Evolutionary conservation across 2,797 vertebrate genomes (phyloP).

Genomic region (Chlorospingus flavigularis): DNA sequence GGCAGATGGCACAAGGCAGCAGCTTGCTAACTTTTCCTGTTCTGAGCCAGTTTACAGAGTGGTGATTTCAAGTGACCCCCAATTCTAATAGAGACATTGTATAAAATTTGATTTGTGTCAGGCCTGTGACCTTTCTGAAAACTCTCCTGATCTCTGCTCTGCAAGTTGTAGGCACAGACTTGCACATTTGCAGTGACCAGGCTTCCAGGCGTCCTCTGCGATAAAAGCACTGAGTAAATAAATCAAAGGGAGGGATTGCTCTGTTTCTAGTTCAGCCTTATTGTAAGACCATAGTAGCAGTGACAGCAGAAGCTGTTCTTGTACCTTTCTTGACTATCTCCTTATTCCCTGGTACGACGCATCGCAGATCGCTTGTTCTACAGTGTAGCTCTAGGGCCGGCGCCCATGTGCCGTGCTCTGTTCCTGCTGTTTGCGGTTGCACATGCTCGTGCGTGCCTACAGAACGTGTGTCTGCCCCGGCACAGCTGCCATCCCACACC

Average conservation of each 20-base stretch:
- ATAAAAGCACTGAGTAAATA: neutral
- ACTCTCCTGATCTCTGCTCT: neutral
- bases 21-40: neutral
- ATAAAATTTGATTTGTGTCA: neutral
- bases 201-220: neutral
- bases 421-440: neutral
- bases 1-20: neutral
- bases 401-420: fast-evolving
- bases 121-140: neutral
- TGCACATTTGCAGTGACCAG: neutral
- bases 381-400: neutral
- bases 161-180: neutral
- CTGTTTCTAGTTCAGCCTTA: neutral
- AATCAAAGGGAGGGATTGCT: neutral
- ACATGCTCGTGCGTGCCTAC: neutral
- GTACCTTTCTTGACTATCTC: neutral
- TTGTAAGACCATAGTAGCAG: neutral
- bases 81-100: neutral
- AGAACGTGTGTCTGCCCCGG: neutral
- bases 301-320: neutral
- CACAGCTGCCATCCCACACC: neutral
- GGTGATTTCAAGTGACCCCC: neutral
- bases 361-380: neutral
- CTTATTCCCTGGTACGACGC: fast-evolving
- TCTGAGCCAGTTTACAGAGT: neutral